Percentiles rank a stretch among this genome's conserved stretches.
phyloP scores from a whole-genome alignment of 2,113 vertebrate genomes.

The Bungarus multicinctus region DNA sequence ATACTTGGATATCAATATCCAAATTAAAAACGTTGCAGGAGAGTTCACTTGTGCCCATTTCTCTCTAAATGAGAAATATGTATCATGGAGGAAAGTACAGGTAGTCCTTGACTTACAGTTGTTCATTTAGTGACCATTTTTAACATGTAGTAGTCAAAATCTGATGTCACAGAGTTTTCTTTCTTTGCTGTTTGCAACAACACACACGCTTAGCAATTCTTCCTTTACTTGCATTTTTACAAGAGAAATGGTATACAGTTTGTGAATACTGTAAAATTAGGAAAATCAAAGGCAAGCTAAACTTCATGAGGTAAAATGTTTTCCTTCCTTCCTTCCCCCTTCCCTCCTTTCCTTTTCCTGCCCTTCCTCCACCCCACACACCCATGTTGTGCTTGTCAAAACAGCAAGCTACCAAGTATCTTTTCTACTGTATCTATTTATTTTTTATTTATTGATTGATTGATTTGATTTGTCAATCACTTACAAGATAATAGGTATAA shows the following conservation, averaged over 20 bases:
- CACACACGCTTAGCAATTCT: neutral
- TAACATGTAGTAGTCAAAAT: constrained; percentile 38
- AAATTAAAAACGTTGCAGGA: neutral
- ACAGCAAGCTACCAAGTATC: neutral
- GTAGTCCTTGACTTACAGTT: neutral
- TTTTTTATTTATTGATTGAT: too few species aligned
- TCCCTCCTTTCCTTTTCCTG: neutral
- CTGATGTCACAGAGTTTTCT: constrained; percentile 43
- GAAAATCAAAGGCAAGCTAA: neutral
- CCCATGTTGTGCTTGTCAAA: neutral
- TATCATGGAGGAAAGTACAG: neutral
- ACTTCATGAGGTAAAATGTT: neutral
- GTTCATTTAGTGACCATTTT: neutral
- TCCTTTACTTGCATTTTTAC: constrained; percentile 23
- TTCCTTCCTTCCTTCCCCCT: neutral
- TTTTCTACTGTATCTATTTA: neutral
- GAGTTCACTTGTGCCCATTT: neutral
- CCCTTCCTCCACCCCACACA: neutral
- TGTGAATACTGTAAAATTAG: constrained; percentile 9
- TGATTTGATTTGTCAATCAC: too few species aligned
- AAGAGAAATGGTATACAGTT: constrained; percentile 11
- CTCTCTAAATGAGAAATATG: neutral
- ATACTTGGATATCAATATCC: neutral
- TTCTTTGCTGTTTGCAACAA: constrained; percentile 34
- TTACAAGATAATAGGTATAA: too few species aligned